Evolutionary conservation across 2,888 invertebrate genomes (phyloP).

Genomic region (Trachelus iudaicus): DNA sequence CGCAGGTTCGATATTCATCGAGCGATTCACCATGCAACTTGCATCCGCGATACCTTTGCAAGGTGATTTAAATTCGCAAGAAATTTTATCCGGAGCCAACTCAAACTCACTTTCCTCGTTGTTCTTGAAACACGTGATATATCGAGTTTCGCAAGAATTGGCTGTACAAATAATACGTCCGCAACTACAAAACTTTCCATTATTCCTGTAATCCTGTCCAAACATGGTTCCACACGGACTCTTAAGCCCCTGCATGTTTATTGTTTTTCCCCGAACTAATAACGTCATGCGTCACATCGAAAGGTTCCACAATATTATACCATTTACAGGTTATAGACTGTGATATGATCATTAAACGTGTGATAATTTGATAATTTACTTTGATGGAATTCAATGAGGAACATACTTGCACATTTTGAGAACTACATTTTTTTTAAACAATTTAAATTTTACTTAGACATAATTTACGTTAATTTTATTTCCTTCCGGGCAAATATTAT

Average conservation of each 20-base stretch:
- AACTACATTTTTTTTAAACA: not conserved
- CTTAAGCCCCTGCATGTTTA: not conserved
- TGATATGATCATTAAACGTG: no score
- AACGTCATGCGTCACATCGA: not conserved
- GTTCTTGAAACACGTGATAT: not conserved
- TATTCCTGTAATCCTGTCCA: not conserved
- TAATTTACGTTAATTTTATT: not conserved
- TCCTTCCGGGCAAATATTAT: not conserved
- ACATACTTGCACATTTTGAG: no score
- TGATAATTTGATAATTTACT: no score
- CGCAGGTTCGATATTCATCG: not conserved
- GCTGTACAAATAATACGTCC: not conserved
- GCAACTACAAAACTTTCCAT: conserved; percentile 3
- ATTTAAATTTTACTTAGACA: not conserved
- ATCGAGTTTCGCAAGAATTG: not conserved
- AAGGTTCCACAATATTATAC: not conserved
- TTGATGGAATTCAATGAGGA: no score
- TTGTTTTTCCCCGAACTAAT: not conserved
- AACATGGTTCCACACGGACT: not conserved
- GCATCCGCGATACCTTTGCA: not conserved
- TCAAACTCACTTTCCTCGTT: not conserved
- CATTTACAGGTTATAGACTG: not conserved
- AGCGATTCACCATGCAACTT: not conserved
- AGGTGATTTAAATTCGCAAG: not conserved
- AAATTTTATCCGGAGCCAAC: not conserved